Evolutionary conservation across 37 sponge, comb jelly and placozoan genomes (phyloP).

Genomic region (Beroe forskalii): DNA sequence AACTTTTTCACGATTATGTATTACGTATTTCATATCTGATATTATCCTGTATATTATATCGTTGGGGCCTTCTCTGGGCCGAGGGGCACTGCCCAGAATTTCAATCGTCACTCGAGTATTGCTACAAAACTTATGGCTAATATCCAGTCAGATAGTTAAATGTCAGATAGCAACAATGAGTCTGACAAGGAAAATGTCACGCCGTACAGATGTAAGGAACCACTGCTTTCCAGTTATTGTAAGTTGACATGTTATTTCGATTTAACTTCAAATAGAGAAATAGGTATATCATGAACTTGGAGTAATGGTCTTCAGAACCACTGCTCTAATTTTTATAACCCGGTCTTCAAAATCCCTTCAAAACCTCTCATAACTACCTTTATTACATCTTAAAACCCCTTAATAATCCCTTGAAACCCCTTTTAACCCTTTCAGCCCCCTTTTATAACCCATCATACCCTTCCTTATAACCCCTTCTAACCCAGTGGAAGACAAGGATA

Average conservation of each 20-base stretch:
- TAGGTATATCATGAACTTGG: no score
- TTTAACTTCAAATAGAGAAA: no score
- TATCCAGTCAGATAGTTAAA: not conserved
- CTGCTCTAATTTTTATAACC: not conserved
- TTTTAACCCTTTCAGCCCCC: no score
- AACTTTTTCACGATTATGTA: no score
- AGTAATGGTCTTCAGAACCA: no score
- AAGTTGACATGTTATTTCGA: no score
- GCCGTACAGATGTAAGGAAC: not conserved
- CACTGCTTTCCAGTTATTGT: not conserved
- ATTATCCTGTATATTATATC: no score
- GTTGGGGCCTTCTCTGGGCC: no score
- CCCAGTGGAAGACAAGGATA: constrained; percentile 13
- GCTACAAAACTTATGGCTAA: no score
- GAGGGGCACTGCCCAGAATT: no score
- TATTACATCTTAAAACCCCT: not conserved
- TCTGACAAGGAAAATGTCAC: constrained; percentile 27
- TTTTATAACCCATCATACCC: not conserved
- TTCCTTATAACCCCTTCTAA: not conserved
- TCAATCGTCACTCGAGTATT: no score
- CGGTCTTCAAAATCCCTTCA: not conserved
- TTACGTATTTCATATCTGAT: no score
- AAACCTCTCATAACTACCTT: not conserved
- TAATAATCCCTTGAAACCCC: not conserved
- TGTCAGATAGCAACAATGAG: not conserved